These are phyloP conservation scores for Morone saxatilis DNA, from an alignment of 2,113 vertebrate species.

Conservation along the genomic window DNA sequence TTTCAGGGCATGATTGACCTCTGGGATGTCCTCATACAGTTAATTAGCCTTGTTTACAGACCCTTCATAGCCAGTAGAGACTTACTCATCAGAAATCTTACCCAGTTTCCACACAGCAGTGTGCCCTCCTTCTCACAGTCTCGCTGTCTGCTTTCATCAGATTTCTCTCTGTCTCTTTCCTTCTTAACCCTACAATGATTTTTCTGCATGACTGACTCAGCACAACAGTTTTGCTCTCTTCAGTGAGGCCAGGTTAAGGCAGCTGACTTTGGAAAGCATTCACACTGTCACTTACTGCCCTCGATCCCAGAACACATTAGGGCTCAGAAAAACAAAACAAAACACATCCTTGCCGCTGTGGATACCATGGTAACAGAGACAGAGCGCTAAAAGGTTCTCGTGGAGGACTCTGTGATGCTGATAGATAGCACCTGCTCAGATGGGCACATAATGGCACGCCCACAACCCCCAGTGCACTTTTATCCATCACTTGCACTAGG, in stretches of 20 bases:
- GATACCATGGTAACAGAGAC: slow-evolving; percentile 48
- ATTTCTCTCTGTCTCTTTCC: slow-evolving; percentile 1
- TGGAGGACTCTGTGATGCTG: slow-evolving; percentile 44
- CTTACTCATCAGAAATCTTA: slow-evolving; percentile 18
- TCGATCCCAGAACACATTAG: slow-evolving; percentile 12
- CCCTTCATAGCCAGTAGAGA: neutral
- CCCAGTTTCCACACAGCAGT: slow-evolving; percentile 16
- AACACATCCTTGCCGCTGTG: slow-evolving; percentile 6
- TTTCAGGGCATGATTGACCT: slow-evolving; percentile 36
- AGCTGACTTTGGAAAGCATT: slow-evolving; percentile 25
- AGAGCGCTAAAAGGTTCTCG: slow-evolving; percentile 23
- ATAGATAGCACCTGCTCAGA: slow-evolving; percentile 38
- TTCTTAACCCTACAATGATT: slow-evolving; percentile 45
- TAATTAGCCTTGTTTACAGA: slow-evolving; percentile 41
- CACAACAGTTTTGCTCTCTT: slow-evolving; percentile 6
- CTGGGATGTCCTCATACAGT: slow-evolving; percentile 2
- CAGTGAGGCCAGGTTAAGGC: slow-evolving; percentile 37
- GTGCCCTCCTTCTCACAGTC: neutral
- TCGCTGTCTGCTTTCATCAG: slow-evolving; percentile 7
- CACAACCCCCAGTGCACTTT: slow-evolving; percentile 17
- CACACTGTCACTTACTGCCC: slow-evolving; percentile 25
- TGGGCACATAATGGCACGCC: slow-evolving; percentile 33
- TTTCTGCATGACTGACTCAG: slow-evolving; percentile 48
- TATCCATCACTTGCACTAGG: slow-evolving; percentile 24
- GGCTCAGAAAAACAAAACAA: neutral